phyloP scores from a whole-genome alignment of 2,113 vertebrate species.

The Caretta caretta region DNA sequence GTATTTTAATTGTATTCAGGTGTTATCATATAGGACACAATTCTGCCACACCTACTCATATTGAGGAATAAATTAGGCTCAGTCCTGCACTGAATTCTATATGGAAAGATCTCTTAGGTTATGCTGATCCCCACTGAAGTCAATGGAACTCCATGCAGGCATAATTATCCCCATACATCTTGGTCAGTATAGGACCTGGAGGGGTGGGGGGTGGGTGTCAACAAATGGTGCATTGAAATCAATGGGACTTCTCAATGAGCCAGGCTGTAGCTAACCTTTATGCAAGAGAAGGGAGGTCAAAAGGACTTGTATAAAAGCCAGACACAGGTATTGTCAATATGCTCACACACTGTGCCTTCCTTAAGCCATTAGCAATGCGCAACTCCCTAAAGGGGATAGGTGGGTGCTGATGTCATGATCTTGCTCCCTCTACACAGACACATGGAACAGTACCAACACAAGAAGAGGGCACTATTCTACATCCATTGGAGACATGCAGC shows the following conservation, averaged over 20 bases:
- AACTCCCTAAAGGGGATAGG: fast-evolving
- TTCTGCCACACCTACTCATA: not conserved
- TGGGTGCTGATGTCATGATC: not conserved
- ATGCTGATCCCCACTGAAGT: not conserved
- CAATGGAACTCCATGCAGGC: not conserved
- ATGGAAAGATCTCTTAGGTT: not conserved
- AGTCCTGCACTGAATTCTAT: not conserved
- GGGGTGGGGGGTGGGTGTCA: not conserved
- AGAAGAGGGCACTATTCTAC: not conserved
- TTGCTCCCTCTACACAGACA: not conserved
- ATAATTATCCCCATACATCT: not conserved
- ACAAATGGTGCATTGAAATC: fast-evolving
- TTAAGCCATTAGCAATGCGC: not conserved
- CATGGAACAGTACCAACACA: fast-evolving
- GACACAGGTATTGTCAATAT: not conserved
- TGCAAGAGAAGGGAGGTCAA: not conserved
- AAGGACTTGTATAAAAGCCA: not conserved
- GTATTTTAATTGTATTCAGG: not conserved
- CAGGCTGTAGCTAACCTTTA: not conserved
- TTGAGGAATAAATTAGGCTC: not conserved
- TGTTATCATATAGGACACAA: fast-evolving
- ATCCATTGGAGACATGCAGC: not conserved
- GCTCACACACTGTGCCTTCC: not conserved
- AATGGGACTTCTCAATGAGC: fast-evolving
- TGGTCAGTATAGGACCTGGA: too few species aligned